Evolutionary conservation across 1,140 invertebrate species (phyloP).

Genomic region (Odontomachus brunneus): DNA sequence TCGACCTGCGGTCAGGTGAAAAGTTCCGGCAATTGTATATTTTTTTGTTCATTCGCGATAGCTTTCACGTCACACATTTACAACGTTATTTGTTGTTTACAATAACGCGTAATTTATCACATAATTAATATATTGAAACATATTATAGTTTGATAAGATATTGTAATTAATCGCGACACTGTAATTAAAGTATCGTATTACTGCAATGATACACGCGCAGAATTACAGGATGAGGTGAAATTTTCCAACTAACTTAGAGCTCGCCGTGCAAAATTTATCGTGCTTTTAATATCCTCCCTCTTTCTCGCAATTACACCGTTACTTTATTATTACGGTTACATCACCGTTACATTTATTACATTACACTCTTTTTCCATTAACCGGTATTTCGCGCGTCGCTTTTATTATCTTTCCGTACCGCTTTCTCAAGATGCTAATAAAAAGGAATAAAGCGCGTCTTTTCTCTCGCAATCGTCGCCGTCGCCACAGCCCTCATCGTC

Average conservation of each 20-base stretch:
- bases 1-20: not conserved
- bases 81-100: too few species aligned
- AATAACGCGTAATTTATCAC: too few species aligned
- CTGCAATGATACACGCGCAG: too few species aligned
- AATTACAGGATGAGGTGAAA: too few species aligned
- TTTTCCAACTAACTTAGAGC: not conserved
- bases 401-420: not conserved
- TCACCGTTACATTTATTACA: constrained; percentile 6
- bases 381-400: constrained; percentile 29
- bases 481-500: not conserved
- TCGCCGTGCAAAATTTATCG: not conserved
- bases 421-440: constrained; percentile 25
- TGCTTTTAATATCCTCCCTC: not conserved
- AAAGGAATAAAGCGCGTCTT: constrained; percentile 32
- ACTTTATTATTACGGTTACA: constrained; percentile 12
- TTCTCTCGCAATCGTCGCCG: not conserved
- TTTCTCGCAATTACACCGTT: not conserved
- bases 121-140: too few species aligned
- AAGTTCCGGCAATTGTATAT: not conserved
- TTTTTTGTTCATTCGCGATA: too few species aligned
- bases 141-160: too few species aligned
- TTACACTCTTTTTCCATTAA: constrained; percentile 31
- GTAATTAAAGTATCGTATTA: too few species aligned
- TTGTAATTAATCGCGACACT: too few species aligned
- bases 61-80: too few species aligned